Evolutionary conservation across 2,797 vertebrate genomes (phyloP).

Genomic region (Ficedula albicollis): DNA sequence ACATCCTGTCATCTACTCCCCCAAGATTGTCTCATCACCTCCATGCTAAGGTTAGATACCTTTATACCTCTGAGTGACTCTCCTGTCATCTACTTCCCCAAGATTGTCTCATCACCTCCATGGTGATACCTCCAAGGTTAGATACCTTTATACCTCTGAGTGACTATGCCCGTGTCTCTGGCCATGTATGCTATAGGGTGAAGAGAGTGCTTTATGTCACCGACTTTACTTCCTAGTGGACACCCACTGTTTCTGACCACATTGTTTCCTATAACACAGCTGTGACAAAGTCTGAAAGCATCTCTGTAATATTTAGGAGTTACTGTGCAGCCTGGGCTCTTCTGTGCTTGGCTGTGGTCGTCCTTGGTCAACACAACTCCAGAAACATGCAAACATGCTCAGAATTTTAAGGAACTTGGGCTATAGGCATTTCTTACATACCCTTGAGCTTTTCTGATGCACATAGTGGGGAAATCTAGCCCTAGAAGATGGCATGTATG

Average conservation of each 20-base stretch:
- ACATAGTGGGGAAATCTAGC: neutral
- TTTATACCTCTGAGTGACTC: neutral
- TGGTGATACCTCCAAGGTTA: neutral
- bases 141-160: neutral
- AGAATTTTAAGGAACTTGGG: neutral
- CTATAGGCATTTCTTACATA: neutral
- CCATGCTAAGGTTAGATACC: neutral
- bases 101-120: neutral
- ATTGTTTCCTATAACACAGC: neutral
- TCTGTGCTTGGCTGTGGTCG: neutral
- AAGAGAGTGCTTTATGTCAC: neutral
- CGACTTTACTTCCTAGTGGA: fast-evolving
- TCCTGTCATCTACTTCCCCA: neutral
- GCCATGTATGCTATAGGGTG: neutral
- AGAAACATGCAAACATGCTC: neutral
- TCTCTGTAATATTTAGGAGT: neutral
- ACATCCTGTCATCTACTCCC: neutral
- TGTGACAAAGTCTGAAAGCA: neutral
- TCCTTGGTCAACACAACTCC: neutral
- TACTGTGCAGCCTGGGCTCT: neutral
- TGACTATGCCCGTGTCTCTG: neutral
- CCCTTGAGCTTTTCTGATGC: neutral
- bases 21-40: neutral
- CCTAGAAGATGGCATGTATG: neutral
- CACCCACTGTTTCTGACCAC: neutral